Base-by-base conservation (phyloP, 2,888 invertebrate species). In the Epirrhoe alternata region DNA sequence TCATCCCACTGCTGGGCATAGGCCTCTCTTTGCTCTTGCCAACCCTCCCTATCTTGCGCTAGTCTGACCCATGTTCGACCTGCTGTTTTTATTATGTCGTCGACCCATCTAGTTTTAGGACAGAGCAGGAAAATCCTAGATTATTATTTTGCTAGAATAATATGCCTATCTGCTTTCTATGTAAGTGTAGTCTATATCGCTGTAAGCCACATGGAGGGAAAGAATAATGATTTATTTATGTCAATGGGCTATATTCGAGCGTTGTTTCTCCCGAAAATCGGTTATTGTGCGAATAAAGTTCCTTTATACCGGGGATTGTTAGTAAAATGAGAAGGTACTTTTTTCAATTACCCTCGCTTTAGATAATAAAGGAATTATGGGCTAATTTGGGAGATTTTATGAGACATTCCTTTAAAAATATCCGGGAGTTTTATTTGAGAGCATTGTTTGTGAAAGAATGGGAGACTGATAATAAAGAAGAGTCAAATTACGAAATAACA, bases 201-300 rank as follows among this genome's bases (percentile, higher is more conserved):
- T 68, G 57, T 57, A 68, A 68, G 68, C 80, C 78, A 79, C 78
- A 64, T 59, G 75, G 79, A 78, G 77, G 77, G 79, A 77, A 80
- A 81, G 84, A 83, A 89, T 89, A 92, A 92, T 92, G 90, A 93
- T 92, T 92, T 93, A 93, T 93, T 93, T 89, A 92, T 92, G 91
- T 92, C 92, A 92, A 92, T 92, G 89, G 89, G 82, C 86, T 80
- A 81, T 85, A 82, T 83, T 83, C 82, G 75, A 77, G 82, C 81
- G 79, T 83, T 87, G 87, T 91, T 92, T 89, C 84, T 82, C 83
- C 78, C 77, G 69, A 85, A 92, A 92, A 92, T 92, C 90, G 92
- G 90, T 92, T 92, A 93, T 92, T 93, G 92, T 92, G 86, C 74
- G 79, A 79, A 85, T 89, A 90, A 91, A 92, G 80, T 89, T 90